phyloP scores from a whole-genome alignment of 2,797 vertebrate species.

The Takifugu ocellatus region DNA sequence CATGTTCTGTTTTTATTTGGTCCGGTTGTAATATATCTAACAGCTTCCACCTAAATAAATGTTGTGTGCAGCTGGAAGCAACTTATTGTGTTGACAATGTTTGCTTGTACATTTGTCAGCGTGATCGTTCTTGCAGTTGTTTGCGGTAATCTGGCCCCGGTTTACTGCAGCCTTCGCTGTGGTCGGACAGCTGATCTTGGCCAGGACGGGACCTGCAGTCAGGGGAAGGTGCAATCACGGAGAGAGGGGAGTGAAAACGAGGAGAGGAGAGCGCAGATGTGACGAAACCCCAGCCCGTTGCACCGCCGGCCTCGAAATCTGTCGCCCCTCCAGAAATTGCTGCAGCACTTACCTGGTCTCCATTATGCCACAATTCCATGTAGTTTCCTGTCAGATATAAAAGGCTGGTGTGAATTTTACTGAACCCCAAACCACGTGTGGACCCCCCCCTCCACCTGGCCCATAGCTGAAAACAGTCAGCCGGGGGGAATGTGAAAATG shows the following conservation, averaged over 20 bases:
- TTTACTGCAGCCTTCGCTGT: slow-evolving; percentile 60
- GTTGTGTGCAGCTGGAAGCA: slow-evolving; percentile 47
- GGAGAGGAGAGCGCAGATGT: slow-evolving; percentile 20
- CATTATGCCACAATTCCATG: slow-evolving; percentile 66
- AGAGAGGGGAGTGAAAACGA: slow-evolving; percentile 24
- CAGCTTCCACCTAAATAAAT: slow-evolving; percentile 48
- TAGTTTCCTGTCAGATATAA: slow-evolving; percentile 69
- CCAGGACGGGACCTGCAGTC: slow-evolving; percentile 50
- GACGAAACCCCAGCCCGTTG: slow-evolving; percentile 44
- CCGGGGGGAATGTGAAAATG: slow-evolving; percentile 49
- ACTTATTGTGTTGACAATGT: slow-evolving; percentile 58
- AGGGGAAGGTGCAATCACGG: slow-evolving; percentile 50
- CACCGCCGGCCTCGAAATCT: slow-evolving; percentile 14
- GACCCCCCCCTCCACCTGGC: slow-evolving; percentile 63
- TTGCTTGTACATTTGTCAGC: slow-evolving; percentile 55
- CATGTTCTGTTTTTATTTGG: slow-evolving; percentile 60
- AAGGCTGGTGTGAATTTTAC: slow-evolving; percentile 75
- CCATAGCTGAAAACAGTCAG: slow-evolving; percentile 34
- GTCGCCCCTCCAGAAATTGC: slow-evolving; percentile 52
- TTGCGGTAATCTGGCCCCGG: slow-evolving; percentile 63
- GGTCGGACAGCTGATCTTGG: slow-evolving; percentile 72
- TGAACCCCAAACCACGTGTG: slow-evolving; percentile 70
- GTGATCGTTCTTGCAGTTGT: slow-evolving; percentile 46
- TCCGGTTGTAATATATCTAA: slow-evolving; percentile 55
- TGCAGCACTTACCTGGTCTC: slow-evolving; percentile 56